Percentiles rank a stretch among this genome's conserved stretches.
These are phyloP conservation scores for Lepisosteus oculatus DNA, from an alignment of 2,113 vertebrate species.

Conservation along the genomic window DNA sequence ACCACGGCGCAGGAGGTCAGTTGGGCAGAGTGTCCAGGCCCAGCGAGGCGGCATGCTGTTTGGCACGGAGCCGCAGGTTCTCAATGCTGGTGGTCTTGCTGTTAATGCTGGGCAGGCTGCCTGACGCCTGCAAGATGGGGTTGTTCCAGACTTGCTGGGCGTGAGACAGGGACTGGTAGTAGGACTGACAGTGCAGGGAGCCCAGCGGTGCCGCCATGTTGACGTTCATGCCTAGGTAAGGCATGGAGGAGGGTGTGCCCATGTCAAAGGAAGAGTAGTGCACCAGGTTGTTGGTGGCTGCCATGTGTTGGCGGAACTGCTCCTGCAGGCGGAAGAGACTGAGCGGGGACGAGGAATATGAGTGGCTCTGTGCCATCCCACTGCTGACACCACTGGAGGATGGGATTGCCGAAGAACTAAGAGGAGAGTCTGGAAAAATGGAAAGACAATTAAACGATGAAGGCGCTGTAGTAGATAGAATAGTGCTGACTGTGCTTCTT, in stretches of 20 bases:
- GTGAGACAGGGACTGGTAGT: constrained; percentile 93
- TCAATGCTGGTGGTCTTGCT: constrained; percentile 99
- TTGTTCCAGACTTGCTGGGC: constrained; percentile 95
- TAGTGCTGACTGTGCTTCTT: too few species aligned
- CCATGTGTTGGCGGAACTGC: constrained; percentile 99
- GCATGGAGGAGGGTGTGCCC: constrained; percentile 80
- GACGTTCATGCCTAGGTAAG: constrained; percentile 92
- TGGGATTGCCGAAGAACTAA: constrained; percentile 66
- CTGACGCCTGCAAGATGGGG: constrained; percentile 81
- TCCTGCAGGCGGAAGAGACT: constrained; percentile 98
- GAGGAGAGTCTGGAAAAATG: constrained; percentile 77
- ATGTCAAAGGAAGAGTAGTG: constrained; percentile 97
- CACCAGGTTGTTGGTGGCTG: constrained; percentile 94
- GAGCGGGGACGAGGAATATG: constrained; percentile 94
- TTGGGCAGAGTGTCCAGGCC: constrained; percentile 92
- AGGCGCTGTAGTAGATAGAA: too few species aligned
- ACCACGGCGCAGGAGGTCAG: constrained; percentile 54
- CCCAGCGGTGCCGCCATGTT: constrained; percentile 85
- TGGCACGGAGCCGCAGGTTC: constrained; percentile 92
- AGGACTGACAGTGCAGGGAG: constrained; percentile 93
- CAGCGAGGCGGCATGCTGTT: constrained; percentile 92
- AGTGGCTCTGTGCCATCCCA: constrained; percentile 80
- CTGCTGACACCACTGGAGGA: constrained; percentile 65
- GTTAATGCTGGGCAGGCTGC: constrained; percentile 80
- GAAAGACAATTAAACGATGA: constrained; percentile 22